Conservation (phyloP, 2,113 vertebrate genomes). For the Seriola quinqueradiata region DNA sequence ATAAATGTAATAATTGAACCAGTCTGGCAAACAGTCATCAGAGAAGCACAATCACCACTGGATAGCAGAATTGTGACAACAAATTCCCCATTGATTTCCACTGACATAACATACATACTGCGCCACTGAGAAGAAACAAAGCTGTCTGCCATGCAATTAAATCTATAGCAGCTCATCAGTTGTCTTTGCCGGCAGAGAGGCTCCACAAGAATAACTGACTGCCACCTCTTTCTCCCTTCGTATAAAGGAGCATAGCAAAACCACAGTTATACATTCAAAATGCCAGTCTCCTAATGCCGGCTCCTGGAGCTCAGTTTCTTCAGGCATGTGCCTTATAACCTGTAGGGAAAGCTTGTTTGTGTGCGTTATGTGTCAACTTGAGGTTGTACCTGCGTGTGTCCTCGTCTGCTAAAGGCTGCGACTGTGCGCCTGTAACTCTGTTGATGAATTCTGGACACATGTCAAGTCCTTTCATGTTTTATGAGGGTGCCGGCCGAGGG, state of each 20-base stretch:
- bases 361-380: slow-evolving; percentile 6
- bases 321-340: slow-evolving; percentile 17
- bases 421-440: slow-evolving; percentile 24
- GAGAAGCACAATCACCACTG: slow-evolving; percentile 45
- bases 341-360: slow-evolving; percentile 15
- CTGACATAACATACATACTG: slow-evolving; percentile 27
- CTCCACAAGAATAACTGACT: slow-evolving; percentile 29
- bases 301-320: not conserved
- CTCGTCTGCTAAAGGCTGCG: slow-evolving; percentile 37
- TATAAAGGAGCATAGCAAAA: slow-evolving; percentile 29
- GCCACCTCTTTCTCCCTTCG: slow-evolving; percentile 22
- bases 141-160: slow-evolving; percentile 51
- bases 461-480: slow-evolving; percentile 79
- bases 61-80: slow-evolving; percentile 57
- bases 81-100: slow-evolving; percentile 55
- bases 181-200: slow-evolving; percentile 21
- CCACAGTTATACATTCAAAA: slow-evolving; percentile 34
- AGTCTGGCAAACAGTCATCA: slow-evolving; percentile 49
- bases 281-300: slow-evolving; percentile 19
- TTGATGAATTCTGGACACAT: slow-evolving; percentile 66
- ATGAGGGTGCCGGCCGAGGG: slow-evolving; percentile 68
- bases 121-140: slow-evolving; percentile 39
- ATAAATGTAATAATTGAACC: slow-evolving; percentile 57
- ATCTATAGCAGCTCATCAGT: slow-evolving; percentile 61
- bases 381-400: slow-evolving; percentile 42